These are phyloP conservation scores for Aphelinus certus DNA, from an alignment of 1,140 invertebrate species.

Conservation along the genomic window DNA sequence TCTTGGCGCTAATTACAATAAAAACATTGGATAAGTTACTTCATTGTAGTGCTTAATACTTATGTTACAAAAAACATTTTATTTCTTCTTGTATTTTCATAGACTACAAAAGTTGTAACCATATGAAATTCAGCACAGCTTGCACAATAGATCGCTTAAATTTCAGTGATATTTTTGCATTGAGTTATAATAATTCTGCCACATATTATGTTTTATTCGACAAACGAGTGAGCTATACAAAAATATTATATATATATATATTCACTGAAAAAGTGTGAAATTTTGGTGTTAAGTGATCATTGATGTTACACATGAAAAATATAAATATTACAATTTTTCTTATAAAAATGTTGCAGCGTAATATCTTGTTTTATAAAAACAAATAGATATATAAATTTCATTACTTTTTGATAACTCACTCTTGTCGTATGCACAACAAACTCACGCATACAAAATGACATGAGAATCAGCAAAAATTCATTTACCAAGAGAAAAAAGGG, in stretches of 20 bases:
- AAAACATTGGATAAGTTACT: constrained; percentile 7
- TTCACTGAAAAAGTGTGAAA: constrained; percentile 3
- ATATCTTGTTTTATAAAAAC: constrained; percentile 19
- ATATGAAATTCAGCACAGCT: neutral
- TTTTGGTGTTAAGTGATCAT: neutral
- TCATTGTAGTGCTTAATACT: neutral
- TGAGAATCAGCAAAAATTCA: constrained; percentile 1
- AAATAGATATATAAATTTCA: neutral
- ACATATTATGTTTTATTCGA: neutral
- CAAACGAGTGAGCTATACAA: constrained; percentile 34
- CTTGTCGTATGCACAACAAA: neutral
- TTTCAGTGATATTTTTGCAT: neutral
- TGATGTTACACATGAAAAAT: neutral
- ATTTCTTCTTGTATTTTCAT: neutral
- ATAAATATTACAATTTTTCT: constrained; percentile 11
- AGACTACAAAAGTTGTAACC: too few species aligned
- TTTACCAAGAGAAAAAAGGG: neutral
- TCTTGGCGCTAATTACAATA: neutral
- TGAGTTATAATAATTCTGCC: too few species aligned
- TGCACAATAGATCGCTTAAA: constrained; percentile 3
- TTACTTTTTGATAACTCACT: constrained; percentile 34
- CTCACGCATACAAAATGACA: constrained; percentile 1
- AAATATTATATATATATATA: neutral
- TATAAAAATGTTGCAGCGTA: constrained; percentile 10
- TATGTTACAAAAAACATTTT: constrained; percentile 1